Conservation (phyloP, 2,113 vertebrate genomes). For the Percina caprodes region DNA sequence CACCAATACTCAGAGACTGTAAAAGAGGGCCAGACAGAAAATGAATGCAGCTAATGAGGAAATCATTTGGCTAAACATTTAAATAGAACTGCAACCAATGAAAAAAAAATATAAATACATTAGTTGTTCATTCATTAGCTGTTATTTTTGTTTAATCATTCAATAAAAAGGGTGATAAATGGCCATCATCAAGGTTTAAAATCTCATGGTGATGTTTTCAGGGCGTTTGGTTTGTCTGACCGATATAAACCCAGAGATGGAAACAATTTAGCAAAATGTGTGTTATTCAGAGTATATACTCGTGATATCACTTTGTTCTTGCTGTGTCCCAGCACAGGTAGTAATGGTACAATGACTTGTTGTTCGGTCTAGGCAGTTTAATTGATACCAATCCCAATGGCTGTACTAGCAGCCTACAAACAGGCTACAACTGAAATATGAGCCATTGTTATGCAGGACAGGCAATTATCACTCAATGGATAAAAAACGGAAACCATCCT, state of each 20-base stretch:
- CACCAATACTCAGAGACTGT: neutral
- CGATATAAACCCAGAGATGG: neutral
- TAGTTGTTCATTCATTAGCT: neutral
- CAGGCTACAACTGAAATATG: neutral
- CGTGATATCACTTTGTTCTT: neutral
- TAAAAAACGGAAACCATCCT: neutral
- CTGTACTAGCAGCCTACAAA: neutral
- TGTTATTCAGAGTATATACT: neutral
- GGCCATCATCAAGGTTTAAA: neutral
- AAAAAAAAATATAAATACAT: neutral
- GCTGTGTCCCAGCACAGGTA: neutral
- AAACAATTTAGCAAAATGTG: no score
- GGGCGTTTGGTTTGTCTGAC: neutral
- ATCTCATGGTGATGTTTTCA: no score
- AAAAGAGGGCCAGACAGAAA: constrained; percentile 21
- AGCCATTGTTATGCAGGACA: neutral
- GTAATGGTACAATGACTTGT: neutral
- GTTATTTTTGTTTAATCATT: neutral
- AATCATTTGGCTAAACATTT: neutral
- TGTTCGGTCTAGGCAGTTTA: neutral
- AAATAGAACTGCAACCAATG: neutral
- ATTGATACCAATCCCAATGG: neutral
- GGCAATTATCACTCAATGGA: neutral
- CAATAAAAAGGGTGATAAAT: neutral
- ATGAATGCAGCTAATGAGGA: constrained; percentile 23